Conservation (phyloP, 2,888 invertebrate genomes). For the Ganaspis brasiliensis region DNA sequence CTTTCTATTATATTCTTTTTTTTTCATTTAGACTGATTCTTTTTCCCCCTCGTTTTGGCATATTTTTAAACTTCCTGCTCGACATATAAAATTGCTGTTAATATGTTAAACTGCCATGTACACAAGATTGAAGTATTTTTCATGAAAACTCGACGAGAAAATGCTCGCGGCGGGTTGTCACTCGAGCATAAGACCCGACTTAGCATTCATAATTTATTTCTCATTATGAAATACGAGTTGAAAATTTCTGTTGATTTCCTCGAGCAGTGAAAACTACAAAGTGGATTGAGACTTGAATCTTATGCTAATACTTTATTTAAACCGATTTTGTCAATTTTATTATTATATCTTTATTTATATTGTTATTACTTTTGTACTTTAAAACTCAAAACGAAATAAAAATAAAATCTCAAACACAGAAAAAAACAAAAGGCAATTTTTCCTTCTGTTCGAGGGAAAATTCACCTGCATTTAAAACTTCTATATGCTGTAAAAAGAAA, state of each 20-base stretch:
- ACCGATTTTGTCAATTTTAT: neutral
- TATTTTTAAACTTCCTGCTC: no score
- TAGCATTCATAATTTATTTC: conserved; percentile 25
- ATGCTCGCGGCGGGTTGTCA: neutral
- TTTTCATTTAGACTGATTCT: no score
- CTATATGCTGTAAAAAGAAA: no score
- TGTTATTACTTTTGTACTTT: no score
- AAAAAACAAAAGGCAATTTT: no score
- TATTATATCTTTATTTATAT: neutral
- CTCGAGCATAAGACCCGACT: conserved; percentile 21
- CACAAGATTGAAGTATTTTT: conserved; percentile 16
- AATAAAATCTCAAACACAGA: no score
- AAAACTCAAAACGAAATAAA: no score
- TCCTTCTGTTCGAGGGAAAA: no score
- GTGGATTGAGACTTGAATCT: neutral
- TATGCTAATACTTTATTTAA: no score
- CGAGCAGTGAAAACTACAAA: neutral
- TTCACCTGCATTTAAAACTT: no score
- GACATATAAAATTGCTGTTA: conserved; percentile 6
- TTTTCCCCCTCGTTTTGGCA: no score
- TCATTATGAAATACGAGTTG: conserved; percentile 32
- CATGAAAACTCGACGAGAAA: conserved; percentile 16
- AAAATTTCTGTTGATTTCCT: conserved; percentile 24
- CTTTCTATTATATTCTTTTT: no score
- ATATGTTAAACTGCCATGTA: neutral